phyloP scores from a whole-genome alignment of 2,888 invertebrate genomes.

The Nycteola revayana region DNA sequence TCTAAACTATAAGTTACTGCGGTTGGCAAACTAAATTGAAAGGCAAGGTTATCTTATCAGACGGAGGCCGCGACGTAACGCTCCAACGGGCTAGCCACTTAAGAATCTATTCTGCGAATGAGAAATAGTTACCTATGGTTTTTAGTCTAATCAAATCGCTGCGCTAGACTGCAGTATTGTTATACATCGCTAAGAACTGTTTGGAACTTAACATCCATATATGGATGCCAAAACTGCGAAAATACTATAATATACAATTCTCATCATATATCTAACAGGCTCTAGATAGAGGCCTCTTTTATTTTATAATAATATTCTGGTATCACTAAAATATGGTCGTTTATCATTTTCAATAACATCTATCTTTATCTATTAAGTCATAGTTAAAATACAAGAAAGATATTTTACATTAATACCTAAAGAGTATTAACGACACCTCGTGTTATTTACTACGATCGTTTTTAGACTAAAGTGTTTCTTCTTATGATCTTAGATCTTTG shows the following conservation, averaged over 20 bases:
- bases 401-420: slow-evolving; percentile 4
- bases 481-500: slow-evolving; percentile 22
- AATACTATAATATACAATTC: too few species aligned
- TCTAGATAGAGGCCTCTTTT: slow-evolving; percentile 7
- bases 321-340: slow-evolving; percentile 8
- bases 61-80: slow-evolving; percentile 52
- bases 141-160: too few species aligned
- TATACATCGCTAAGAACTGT: too few species aligned
- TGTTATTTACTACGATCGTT: too few species aligned
- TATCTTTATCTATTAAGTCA: slow-evolving; percentile 11
- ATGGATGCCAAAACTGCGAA: too few species aligned
- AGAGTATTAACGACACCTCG: too few species aligned
- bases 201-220: too few species aligned
- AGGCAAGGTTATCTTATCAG: slow-evolving; percentile 81
- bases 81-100: slow-evolving; percentile 37
- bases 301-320: slow-evolving; percentile 11
- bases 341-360: slow-evolving; percentile 7
- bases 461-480: too few species aligned
- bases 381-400: slow-evolving; percentile 9
- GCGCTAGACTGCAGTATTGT: too few species aligned
- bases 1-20: slow-evolving; percentile 38
- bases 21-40: slow-evolving; percentile 70
- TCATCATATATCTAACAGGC: too few species aligned
- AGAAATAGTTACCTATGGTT: too few species aligned
- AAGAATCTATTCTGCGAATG: slow-evolving; percentile 45